phyloP scores from a whole-genome alignment of 2,888 invertebrate genomes.

The Leucophenga montana region DNA sequence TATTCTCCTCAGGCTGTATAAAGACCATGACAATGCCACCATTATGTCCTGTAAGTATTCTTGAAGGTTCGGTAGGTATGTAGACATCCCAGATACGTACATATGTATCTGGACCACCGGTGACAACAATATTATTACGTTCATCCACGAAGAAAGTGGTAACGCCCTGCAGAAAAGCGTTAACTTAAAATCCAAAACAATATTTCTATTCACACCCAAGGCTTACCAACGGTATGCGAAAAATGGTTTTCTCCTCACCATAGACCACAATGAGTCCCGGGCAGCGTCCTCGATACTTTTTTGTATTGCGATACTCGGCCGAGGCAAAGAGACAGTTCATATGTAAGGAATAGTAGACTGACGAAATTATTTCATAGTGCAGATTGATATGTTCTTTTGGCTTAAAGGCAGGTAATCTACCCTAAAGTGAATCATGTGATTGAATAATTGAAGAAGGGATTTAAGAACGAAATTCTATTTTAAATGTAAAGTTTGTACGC shows the following conservation, averaged over 20 bases:
- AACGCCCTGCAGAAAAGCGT: slow-evolving; percentile 74
- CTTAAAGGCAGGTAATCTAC: slow-evolving; percentile 74
- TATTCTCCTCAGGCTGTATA: slow-evolving; percentile 79
- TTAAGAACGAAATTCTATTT: background rate
- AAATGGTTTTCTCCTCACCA: slow-evolving; percentile 60
- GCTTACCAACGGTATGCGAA: slow-evolving; percentile 65
- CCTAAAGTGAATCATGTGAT: slow-evolving; percentile 61
- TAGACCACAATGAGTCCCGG: slow-evolving; percentile 62
- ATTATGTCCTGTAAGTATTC: slow-evolving; percentile 81
- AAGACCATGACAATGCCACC: slow-evolving; percentile 80
- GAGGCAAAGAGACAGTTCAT: slow-evolving; percentile 82
- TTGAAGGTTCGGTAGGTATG: slow-evolving; percentile 79
- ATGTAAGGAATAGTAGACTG: slow-evolving; percentile 80
- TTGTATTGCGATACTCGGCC: slow-evolving; percentile 75
- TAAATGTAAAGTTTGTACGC: background rate
- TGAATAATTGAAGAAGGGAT: too few relatives aligned
- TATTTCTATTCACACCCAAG: background rate
- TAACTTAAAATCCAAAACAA: background rate
- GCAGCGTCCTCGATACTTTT: slow-evolving; percentile 68
- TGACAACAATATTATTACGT: slow-evolving; percentile 77
- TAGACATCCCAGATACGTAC: slow-evolving; percentile 88
- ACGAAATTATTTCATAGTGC: slow-evolving; percentile 81
- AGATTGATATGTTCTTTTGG: slow-evolving; percentile 76
- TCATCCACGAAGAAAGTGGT: slow-evolving; percentile 79
- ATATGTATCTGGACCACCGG: slow-evolving; percentile 84